Conservation (phyloP, 2,888 invertebrate genomes). For the Nesidiocoris tenuis region DNA sequence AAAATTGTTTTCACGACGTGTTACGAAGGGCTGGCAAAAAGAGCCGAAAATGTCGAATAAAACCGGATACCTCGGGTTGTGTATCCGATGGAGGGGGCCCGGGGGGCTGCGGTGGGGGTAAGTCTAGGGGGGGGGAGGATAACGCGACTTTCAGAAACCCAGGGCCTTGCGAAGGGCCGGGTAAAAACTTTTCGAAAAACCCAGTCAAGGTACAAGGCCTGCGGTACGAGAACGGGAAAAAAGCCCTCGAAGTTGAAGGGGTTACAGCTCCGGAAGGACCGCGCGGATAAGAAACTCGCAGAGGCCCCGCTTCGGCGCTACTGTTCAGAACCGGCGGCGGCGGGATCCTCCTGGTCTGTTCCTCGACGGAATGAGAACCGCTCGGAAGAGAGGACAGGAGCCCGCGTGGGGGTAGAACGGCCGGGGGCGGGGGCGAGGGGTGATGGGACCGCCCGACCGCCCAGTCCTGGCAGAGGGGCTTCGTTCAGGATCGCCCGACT, state of each 20-base stretch:
- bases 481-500: constrained; percentile 42
- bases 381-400: constrained; percentile 13
- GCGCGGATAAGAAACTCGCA: not conserved
- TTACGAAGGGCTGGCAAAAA: not conserved
- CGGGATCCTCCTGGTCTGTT: constrained; percentile 8
- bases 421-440: constrained; percentile 19
- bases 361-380: constrained; percentile 40
- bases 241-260: not conserved
- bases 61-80: not conserved
- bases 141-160: not conserved
- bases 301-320: not conserved
- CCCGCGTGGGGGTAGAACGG: not conserved
- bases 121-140: not conserved
- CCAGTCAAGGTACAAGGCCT: not conserved
- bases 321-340: not conserved
- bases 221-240: not conserved
- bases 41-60: not conserved
- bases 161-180: not conserved
- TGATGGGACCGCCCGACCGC: not conserved
- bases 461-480: constrained; percentile 3
- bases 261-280: not conserved
- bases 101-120: not conserved
- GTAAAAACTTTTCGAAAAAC: not conserved
- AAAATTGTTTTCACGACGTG: no score
- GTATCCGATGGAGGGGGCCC: no score